Evolutionary conservation across 2,113 vertebrate genomes (phyloP).

Genomic region (Phalacrocorax pelagicus): DNA sequence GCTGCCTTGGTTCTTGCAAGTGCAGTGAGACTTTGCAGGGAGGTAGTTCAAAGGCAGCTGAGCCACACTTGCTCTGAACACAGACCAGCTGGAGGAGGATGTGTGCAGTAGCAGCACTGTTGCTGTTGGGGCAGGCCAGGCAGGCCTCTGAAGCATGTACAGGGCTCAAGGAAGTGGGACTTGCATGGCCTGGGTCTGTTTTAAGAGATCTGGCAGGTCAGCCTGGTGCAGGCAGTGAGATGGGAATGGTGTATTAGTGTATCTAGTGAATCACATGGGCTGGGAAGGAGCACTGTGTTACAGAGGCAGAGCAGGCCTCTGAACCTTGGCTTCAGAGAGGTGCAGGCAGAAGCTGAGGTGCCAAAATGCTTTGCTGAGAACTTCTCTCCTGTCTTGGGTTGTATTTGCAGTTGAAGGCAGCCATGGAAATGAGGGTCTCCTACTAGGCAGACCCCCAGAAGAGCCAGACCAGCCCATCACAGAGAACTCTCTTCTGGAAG

Average conservation of each 20-base stretch:
- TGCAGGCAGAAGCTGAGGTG: background rate
- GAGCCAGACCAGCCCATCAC: slow-evolving; percentile 88
- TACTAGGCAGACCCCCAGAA: slow-evolving; percentile 90
- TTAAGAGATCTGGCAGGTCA: background rate
- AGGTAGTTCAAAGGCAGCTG: background rate
- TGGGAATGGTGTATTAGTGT: background rate
- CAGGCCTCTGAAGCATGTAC: background rate
- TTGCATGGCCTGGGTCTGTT: background rate
- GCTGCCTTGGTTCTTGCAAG: background rate
- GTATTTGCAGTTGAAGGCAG: slow-evolving; percentile 87
- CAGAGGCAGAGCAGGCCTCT: background rate
- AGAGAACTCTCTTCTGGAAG: slow-evolving; percentile 93
- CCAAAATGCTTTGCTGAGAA: background rate
- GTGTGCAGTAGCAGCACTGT: background rate
- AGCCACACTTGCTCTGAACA: background rate
- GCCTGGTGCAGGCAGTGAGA: background rate
- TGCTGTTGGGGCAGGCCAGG: background rate
- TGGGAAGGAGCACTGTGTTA: background rate
- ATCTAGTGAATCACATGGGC: background rate
- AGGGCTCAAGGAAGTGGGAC: background rate
- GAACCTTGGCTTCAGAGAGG: background rate
- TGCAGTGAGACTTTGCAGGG: background rate
- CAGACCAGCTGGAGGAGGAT: background rate
- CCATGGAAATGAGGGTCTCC: slow-evolving; percentile 90
- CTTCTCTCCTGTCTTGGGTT: background rate